Evolutionary conservation across 2,797 vertebrate genomes (phyloP).

Genomic region (Hirundo rustica): DNA sequence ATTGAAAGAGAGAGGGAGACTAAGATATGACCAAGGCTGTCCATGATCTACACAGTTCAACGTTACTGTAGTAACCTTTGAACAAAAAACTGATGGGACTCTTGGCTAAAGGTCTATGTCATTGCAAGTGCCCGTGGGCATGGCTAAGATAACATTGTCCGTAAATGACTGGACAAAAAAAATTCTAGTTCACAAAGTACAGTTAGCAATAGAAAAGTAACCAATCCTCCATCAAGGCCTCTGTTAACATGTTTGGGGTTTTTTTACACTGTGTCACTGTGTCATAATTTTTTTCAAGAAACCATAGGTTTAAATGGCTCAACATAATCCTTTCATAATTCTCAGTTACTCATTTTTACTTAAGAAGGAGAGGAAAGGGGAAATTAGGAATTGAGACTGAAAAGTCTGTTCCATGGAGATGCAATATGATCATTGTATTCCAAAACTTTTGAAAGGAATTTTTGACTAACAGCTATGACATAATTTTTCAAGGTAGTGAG

Average conservation of each 20-base stretch:
- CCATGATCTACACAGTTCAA: background rate
- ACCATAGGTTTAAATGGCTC: background rate
- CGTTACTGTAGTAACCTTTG: background rate
- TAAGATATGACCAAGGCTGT: background rate
- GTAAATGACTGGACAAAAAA: background rate
- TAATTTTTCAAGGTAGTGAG: background rate
- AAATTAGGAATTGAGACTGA: background rate
- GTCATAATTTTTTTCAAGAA: background rate
- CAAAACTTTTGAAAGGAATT: background rate
- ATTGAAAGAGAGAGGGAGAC: background rate
- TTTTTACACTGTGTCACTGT: background rate
- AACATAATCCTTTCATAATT: background rate
- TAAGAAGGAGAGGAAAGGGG: background rate
- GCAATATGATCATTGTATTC: background rate
- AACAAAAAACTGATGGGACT: background rate
- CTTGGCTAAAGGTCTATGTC: background rate
- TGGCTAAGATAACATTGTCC: background rate
- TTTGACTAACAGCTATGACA: background rate
- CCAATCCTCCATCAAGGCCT: background rate
- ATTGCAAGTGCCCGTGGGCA: background rate
- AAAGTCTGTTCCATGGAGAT: background rate
- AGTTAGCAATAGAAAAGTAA: background rate
- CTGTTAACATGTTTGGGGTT: background rate
- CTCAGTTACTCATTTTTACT: background rate
- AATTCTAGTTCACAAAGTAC: background rate